phyloP scores from a whole-genome alignment of 2,113 vertebrate genomes.

The Ictalurus furcatus region DNA sequence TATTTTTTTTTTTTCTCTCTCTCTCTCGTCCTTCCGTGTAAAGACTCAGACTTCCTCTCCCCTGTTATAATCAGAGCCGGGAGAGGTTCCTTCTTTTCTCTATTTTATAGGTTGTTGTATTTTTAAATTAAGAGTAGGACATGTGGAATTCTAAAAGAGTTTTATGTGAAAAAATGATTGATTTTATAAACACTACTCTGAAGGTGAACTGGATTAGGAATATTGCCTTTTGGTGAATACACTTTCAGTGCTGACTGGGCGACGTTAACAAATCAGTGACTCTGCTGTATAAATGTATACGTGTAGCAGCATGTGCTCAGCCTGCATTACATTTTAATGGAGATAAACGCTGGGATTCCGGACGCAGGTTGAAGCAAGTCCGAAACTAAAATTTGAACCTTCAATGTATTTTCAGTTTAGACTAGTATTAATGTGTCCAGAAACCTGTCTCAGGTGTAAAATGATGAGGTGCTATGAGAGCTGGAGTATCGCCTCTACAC shows the following conservation, averaged over 20 bases:
- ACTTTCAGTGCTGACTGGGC: neutral
- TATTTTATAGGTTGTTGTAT: constrained; percentile 61
- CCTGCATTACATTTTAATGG: neutral
- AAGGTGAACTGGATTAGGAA: constrained; percentile 41
- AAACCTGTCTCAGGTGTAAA: neutral
- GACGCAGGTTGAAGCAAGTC: neutral
- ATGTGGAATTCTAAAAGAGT: constrained; percentile 57
- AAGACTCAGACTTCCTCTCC: constrained; percentile 9
- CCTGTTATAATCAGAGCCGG: neutral
- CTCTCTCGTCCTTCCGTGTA: too few species aligned
- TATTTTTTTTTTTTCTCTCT: too few species aligned
- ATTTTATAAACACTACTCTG: constrained; percentile 64
- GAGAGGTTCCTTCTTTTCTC: constrained; percentile 37
- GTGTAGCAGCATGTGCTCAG: neutral
- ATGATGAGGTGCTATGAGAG: neutral
- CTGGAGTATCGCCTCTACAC: neutral
- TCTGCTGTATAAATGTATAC: constrained; percentile 10
- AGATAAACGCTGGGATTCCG: neutral
- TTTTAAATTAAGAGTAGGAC: constrained; percentile 39
- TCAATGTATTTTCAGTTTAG: neutral
- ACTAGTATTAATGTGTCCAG: neutral
- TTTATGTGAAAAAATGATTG: constrained; percentile 64
- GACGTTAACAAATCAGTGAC: neutral
- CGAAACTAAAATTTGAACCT: neutral
- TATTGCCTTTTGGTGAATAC: constrained; percentile 4